Base-by-base conservation (phyloP, 2,888 invertebrate genomes). In the Drosophila picticornis region DNA sequence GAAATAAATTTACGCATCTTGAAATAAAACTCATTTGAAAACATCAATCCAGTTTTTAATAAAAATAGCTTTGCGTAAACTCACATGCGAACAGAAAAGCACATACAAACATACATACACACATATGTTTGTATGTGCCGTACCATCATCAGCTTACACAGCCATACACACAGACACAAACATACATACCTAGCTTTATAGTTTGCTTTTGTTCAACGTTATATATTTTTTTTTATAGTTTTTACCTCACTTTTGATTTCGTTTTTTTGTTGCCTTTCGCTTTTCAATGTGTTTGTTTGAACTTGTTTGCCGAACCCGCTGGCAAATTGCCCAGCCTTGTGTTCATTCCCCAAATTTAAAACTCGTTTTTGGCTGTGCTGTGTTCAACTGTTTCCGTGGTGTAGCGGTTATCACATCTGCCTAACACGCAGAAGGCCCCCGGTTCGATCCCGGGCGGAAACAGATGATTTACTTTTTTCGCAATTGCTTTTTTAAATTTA, bases 401-500 rank as follows among this genome's bases (percentile, higher is more conserved):
- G 93, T 92, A 94, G 92, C 87, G 93, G 91, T 93, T 93, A 93
- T 93, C 93, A 93, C 93, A 92, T 93, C 93, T 93, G 93, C 93
- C 93, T 93, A 92, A 93, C 93, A 93, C 93, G 93, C 93, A 93
- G 93, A 93, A 93, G 93, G 93, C 93, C 93, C 93, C 93, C 93
- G 93, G 93, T 93, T 93, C 93, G 93, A 93, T 92, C 93, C 93
- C 93, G 93, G 93, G 79, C 79, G 79, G 79, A 79, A 79, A 79
- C 79, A 79, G 46, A 36, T n/a, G 7, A 1, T 0, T 31, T 0
- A 29, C 29, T 76, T 81, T 76, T 40, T 51, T 61, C 38, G 32
- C 34, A n/a, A 34, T 22, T 22, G 11, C 16, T 27, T 34, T 32
- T 51, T 31, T 3, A 48, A n/a, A 19, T 27, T 3, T 32, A 22